These are phyloP conservation scores for Pelobates fuscus DNA, from an alignment of 2,113 vertebrate genomes.

Conservation along the genomic window DNA sequence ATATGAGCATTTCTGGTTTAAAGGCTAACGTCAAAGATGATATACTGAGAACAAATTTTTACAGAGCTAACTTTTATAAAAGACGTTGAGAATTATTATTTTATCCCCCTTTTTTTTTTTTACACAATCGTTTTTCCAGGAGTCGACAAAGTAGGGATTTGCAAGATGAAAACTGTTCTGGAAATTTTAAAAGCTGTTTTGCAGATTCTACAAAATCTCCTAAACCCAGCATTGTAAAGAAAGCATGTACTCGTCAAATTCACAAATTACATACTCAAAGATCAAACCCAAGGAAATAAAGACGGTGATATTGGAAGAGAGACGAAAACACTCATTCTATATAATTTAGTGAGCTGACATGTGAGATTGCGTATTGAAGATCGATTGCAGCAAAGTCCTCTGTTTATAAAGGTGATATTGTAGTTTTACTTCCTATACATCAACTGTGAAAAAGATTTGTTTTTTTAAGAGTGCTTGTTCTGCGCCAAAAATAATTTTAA, in stretches of 20 bases:
- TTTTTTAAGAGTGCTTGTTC: too few relatives aligned
- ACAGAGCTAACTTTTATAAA: too few relatives aligned
- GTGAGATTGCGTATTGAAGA: not conserved
- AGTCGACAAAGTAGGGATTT: constrained; percentile 19
- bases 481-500: too few relatives aligned
- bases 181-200: constrained; percentile 49
- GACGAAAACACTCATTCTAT: not conserved
- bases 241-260: constrained; percentile 44
- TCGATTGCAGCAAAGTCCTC: not conserved
- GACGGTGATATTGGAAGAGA: not conserved
- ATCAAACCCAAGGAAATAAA: not conserved
- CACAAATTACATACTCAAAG: not conserved
- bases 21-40: too few relatives aligned
- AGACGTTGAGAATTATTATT: too few relatives aligned
- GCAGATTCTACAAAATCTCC: constrained; percentile 16
- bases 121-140: constrained; percentile 60
- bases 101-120: not conserved
- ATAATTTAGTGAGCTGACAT: not conserved
- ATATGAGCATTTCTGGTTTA: too few relatives aligned
- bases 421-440: too few relatives aligned
- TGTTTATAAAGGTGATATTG: too few relatives aligned
- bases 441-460: too few relatives aligned
- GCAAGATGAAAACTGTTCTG: not conserved
- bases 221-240: not conserved
- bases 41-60: too few relatives aligned